Evolutionary conservation across 2,797 vertebrate genomes (phyloP).

Genomic region (Poliocrania exsul): DNA sequence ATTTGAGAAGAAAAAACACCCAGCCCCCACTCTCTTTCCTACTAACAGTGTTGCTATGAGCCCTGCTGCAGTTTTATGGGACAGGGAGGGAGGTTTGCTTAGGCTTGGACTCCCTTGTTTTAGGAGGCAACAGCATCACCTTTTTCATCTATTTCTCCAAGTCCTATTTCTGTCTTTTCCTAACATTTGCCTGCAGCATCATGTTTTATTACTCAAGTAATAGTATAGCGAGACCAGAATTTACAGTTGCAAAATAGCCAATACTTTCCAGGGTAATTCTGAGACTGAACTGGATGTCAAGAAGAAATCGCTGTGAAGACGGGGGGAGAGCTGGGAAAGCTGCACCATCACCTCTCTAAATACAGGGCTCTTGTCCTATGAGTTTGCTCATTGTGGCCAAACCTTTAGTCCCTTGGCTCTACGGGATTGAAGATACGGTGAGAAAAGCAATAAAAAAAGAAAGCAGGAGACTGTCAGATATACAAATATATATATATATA

Average conservation of each 20-base stretch:
- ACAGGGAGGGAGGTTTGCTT: background rate
- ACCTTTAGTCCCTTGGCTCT: background rate
- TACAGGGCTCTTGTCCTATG: background rate
- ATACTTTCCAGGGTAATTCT: background rate
- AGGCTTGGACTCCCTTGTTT: background rate
- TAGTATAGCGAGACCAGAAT: background rate
- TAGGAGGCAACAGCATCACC: background rate
- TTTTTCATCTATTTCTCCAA: background rate
- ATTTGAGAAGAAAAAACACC: background rate
- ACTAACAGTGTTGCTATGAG: background rate
- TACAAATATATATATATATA: background rate
- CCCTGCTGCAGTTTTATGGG: background rate
- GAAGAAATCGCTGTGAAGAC: background rate
- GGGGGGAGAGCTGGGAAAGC: background rate
- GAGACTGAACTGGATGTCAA: background rate
- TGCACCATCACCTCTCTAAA: background rate
- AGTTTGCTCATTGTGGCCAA: background rate
- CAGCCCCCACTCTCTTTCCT: background rate
- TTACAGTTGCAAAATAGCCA: background rate
- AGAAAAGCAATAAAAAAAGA: background rate
- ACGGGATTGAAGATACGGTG: accelerated
- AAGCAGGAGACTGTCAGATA: background rate
- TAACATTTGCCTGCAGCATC: background rate
- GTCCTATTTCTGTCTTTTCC: background rate
- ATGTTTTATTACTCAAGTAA: background rate